Evolutionary conservation across 2,113 vertebrate genomes (phyloP).

Genomic region (Cyprinodon variegatus): DNA sequence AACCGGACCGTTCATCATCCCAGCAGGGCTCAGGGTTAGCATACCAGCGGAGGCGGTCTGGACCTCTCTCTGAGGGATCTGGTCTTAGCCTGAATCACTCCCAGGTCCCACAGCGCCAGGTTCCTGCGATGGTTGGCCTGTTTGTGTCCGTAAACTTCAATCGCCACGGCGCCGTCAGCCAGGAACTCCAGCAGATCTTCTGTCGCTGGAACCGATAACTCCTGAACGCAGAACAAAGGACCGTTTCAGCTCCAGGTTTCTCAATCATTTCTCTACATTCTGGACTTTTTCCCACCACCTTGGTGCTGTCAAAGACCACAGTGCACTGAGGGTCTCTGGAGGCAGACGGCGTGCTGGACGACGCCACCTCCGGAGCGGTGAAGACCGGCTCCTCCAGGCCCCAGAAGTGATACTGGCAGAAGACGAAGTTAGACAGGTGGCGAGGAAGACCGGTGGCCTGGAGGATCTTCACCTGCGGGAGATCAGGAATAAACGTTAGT

Average conservation of each 20-base stretch:
- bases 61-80: slow-evolving; percentile 93
- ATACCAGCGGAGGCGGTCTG: neutral
- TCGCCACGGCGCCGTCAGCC: slow-evolving; percentile 89
- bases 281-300: slow-evolving; percentile 63
- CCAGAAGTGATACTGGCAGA: slow-evolving; percentile 95
- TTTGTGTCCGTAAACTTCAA: slow-evolving; percentile 93
- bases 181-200: slow-evolving; percentile 94
- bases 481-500: neutral
- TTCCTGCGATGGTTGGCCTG: slow-evolving; percentile 88
- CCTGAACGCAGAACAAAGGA: slow-evolving; percentile 71
- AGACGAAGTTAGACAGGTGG: slow-evolving; percentile 93
- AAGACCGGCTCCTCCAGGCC: slow-evolving; percentile 85
- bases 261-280: neutral
- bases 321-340: slow-evolving; percentile 90
- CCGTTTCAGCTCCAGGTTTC: neutral
- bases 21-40: no score
- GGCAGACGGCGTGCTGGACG: slow-evolving; percentile 77
- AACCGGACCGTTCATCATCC: neutral
- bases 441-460: slow-evolving; percentile 93
- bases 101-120: slow-evolving; percentile 92
- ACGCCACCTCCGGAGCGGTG: slow-evolving; percentile 87
- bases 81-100: slow-evolving; percentile 96
- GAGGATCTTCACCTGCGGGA: slow-evolving; percentile 89
- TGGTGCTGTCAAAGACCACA: slow-evolving; percentile 92
- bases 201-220: slow-evolving; percentile 85